phyloP scores from a whole-genome alignment of 2,113 vertebrate species.

The Heliornis fulica region DNA sequence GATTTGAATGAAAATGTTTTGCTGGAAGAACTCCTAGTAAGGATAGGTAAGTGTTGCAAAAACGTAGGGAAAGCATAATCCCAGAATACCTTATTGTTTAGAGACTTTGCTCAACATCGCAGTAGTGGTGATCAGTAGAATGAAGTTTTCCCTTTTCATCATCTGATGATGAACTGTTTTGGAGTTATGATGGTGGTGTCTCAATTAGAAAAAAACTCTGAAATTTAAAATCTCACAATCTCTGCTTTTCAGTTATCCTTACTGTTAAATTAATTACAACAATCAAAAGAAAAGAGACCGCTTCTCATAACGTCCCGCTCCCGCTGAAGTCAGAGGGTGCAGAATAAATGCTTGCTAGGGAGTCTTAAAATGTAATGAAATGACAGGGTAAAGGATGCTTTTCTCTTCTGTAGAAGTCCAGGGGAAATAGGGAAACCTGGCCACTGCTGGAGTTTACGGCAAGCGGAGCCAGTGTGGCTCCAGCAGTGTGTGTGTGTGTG shows the following conservation, averaged over 20 bases:
- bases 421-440: background rate
- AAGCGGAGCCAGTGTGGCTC: background rate
- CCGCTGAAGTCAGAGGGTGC: background rate
- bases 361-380: background rate
- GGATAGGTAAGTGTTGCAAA: background rate
- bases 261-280: background rate
- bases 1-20: background rate
- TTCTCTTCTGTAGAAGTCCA: background rate
- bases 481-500: background rate
- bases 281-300: background rate
- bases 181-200: background rate
- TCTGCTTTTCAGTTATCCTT: background rate
- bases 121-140: background rate
- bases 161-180: background rate
- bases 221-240: background rate
- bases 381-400: background rate
- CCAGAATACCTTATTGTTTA: background rate
- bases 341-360: background rate
- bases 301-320: background rate
- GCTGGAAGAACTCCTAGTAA: background rate
- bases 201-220: background rate
- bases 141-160: background rate
- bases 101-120: background rate
- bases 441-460: background rate
- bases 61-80: background rate